Conservation (phyloP, 2,797 vertebrate species). For the Arrhamphus sclerolepis region DNA sequence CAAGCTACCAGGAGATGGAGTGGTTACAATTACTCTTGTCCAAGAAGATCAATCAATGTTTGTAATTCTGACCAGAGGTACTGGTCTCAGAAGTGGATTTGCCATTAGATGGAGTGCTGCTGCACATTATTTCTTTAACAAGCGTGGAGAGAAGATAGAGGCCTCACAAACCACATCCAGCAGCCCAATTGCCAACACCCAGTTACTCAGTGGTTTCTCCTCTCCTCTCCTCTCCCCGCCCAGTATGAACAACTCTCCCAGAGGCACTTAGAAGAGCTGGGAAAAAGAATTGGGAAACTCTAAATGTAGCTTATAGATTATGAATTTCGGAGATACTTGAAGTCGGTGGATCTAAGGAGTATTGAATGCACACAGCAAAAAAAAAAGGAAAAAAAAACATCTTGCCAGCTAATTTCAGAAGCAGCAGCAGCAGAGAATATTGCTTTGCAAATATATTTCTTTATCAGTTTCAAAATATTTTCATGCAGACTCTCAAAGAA, state of each 20-base stretch:
- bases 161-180: conserved; percentile 61
- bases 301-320: conserved; percentile 61
- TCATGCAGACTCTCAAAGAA: conserved; percentile 15
- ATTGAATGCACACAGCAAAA: conserved; percentile 40
- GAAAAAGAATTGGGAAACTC: conserved; percentile 41
- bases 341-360: conserved; percentile 33
- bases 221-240: conserved; percentile 20
- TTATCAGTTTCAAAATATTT: conserved; percentile 20
- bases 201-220: conserved; percentile 38
- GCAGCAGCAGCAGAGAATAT: conserved; percentile 30
- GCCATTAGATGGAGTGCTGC: conserved; percentile 54
- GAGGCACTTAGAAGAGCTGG: conserved; percentile 39
- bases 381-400: too few species aligned
- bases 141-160: conserved; percentile 56
- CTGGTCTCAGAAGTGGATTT: conserved; percentile 50
- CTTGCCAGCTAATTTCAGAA: conserved; percentile 45
- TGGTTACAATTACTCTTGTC: conserved; percentile 52
- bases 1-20: conserved; percentile 29
- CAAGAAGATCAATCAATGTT: conserved; percentile 51
- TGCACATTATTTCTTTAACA: conserved; percentile 54
- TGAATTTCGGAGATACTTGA: conserved; percentile 47
- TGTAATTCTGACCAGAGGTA: conserved; percentile 41
- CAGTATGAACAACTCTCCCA: conserved; percentile 23
- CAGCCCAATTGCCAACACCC: conserved; percentile 70
- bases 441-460: conserved; percentile 44